Evolutionary conservation across 2,888 invertebrate species (phyloP), one percentile per base, ranked within the genome.

Genomic region (Hyposoter dolosus): DNA sequence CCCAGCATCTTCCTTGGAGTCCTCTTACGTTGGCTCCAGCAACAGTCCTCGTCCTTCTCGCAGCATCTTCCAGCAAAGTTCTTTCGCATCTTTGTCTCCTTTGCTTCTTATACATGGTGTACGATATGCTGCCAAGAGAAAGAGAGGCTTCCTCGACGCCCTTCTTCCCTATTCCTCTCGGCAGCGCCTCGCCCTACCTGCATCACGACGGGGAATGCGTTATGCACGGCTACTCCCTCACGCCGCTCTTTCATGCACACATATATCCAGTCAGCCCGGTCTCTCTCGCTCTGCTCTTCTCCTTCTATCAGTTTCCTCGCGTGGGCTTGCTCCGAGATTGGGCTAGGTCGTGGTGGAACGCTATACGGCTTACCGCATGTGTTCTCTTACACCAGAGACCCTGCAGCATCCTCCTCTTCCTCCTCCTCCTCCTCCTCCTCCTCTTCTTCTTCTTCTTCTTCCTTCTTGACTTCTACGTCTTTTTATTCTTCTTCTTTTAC

Each of bases 311-410:
- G 28, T 40, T 78, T 76, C 74, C 85, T 89, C 90, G 88, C 88
- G 91, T 92, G 90, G 92, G 91, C 88, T 87, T 75, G 89, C 83
- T 74, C 69, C 45, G 78, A 90, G 90, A 92, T 92, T 92, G 92
- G 92, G 91, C 90, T 91, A 92, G 92, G 91, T 92, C 91, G 90
- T 35, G 82, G 68, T 89, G 90, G 66, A 90, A 89, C 88, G 85
- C 79, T 69, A 1, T 40, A 56, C 65, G 74, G 72, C 80, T 83
- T 82, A 86, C 85, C 81, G 84, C 83, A 69, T 80, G 75, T 80
- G 56, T 82, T 71, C 19, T 56, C 84, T 80, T 77, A 56, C 80
- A 63, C 80, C 81, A 40, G 76, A 87, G 86, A 82, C 79, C 82
- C 84, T 77, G 80, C 77, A 82, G 82, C 78, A 84, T 85, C 69